Evolutionary conservation across 1,140 invertebrate genomes (phyloP), one percentile per base, ranked within the genome.

Genomic region (Glossosoma conforme): DNA sequence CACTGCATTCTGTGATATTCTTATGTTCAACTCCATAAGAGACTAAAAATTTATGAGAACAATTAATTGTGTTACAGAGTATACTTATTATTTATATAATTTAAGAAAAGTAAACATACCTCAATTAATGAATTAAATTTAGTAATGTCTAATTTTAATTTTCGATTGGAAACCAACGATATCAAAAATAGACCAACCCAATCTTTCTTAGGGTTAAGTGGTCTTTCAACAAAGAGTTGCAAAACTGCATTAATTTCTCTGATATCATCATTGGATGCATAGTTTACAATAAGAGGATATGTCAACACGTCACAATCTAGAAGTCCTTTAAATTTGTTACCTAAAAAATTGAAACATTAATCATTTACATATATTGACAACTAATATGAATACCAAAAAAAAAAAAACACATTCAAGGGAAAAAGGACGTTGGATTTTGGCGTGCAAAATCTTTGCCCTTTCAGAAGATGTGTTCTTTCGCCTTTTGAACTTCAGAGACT

Each of bases 1-100:
- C 0, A 64, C 63, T 6, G 69, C 67, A 2, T 62, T 43, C 0
- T 62, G 62, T 1, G 68, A 76, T 57, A 77, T 68, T 46, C 60
- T 70, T 11, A 75, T 42, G 2, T 61, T 52, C 6, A 60, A 63
- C 2, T 61, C 47, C 20, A 57, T 54, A 33, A 74, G 43, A n/a
- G 58, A 65, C 72, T 76, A 53, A 30, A 66, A 65, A 44, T 19
- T 20, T 32, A 30, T 19, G 46, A 41, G 24, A 49, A 25, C 18
- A 50, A 2, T 6, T 17, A 28, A n/a, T 21, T 19, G 41, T 9
- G 14, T 36, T 11, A 36, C 14, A 14, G 14, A 8, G 5, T 10
- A 9, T 9, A 36, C 8, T 10, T 36, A 10, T 8, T 36, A 5
- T 14, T 10, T 36, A 14, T 5, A 8, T 9, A 36, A 36, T 10